Percentiles rank a stretch among this genome's conserved stretches.
phyloP scores from a whole-genome alignment of 1,140 invertebrate species.

The Ceratosolen solmsi region DNA sequence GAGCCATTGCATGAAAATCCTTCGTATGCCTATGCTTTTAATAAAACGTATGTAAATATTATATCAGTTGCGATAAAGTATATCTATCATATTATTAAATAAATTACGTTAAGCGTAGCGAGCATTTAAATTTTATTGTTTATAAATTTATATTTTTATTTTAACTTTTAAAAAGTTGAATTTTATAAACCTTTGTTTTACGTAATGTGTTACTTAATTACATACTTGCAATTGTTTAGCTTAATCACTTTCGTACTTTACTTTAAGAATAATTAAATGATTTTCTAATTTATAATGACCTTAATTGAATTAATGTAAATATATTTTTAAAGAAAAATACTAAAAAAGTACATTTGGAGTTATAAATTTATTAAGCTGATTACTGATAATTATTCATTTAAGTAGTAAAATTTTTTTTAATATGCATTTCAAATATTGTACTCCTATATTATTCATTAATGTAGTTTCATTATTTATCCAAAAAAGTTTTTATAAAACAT shows the following conservation, averaged over 20 bases:
- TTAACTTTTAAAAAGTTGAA: slow-evolving; percentile 19
- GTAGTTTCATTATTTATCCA: too few species aligned
- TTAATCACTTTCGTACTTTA: not conserved
- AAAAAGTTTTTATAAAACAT: too few species aligned
- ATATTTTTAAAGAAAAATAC: not conserved
- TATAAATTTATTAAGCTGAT: not conserved
- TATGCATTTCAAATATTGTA: too few species aligned
- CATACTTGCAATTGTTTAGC: not conserved
- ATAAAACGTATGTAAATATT: slow-evolving; percentile 46
- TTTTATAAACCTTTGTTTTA: slow-evolving; percentile 28
- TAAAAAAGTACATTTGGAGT: not conserved
- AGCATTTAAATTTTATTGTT: slow-evolving; percentile 30
- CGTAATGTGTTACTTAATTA: slow-evolving; percentile 4
- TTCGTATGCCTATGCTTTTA: slow-evolving; percentile 30
- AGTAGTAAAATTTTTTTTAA: too few species aligned
- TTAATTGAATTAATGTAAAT: not conserved
- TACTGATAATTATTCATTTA: too few species aligned
- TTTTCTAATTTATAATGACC: not conserved
- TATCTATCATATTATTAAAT: slow-evolving; percentile 6
- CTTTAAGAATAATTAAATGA: not conserved
- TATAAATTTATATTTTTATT: slow-evolving; percentile 25
- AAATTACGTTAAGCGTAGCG: slow-evolving; percentile 18
- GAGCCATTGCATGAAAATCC: slow-evolving; percentile 35
- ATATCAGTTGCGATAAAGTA: slow-evolving; percentile 15
- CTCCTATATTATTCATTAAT: too few species aligned